Conservation (phyloP, 2,888 invertebrate species). For the Gryllus longicercus region DNA sequence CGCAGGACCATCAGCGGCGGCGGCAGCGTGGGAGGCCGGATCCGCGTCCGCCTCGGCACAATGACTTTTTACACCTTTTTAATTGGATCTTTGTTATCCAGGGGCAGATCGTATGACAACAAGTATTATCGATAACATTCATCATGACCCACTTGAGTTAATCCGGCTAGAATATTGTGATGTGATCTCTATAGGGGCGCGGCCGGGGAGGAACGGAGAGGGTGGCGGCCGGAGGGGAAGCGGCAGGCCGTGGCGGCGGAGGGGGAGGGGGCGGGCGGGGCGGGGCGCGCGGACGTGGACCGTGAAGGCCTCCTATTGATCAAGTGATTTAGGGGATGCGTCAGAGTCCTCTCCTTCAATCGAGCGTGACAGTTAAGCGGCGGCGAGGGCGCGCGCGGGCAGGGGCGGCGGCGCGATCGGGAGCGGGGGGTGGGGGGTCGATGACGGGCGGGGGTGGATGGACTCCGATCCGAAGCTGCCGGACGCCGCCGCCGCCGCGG, state of each 20-base stretch:
- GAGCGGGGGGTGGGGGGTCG: not conserved
- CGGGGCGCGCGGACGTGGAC: not conserved
- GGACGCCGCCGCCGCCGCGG: not conserved
- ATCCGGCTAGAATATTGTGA: constrained; percentile 3
- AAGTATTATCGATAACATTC: constrained; percentile 30
- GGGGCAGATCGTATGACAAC: constrained; percentile 23
- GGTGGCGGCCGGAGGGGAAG: not conserved
- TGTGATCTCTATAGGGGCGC: not conserved
- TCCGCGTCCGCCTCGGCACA: constrained; percentile 22
- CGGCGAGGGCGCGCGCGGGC: not conserved
- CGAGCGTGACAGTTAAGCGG: not conserved
- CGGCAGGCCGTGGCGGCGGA: constrained; percentile 21
- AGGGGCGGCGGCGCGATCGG: not conserved
- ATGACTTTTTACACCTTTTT: constrained; percentile 34
- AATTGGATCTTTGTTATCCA: constrained; percentile 32
- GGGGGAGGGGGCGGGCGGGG: not conserved
- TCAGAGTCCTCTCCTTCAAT: constrained; percentile 4
- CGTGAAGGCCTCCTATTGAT: constrained; percentile 17
- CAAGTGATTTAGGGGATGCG: constrained; percentile 17
- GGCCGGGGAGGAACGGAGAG: not conserved
- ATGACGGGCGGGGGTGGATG: not conserved
- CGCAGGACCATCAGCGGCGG: not conserved
- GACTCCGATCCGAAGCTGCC: not conserved
- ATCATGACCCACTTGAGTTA: constrained; percentile 28
- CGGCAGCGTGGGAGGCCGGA: constrained; percentile 1